These are phyloP conservation scores for Etheostoma perlongum DNA, from an alignment of 2,797 vertebrate species.

Conservation along the genomic window DNA sequence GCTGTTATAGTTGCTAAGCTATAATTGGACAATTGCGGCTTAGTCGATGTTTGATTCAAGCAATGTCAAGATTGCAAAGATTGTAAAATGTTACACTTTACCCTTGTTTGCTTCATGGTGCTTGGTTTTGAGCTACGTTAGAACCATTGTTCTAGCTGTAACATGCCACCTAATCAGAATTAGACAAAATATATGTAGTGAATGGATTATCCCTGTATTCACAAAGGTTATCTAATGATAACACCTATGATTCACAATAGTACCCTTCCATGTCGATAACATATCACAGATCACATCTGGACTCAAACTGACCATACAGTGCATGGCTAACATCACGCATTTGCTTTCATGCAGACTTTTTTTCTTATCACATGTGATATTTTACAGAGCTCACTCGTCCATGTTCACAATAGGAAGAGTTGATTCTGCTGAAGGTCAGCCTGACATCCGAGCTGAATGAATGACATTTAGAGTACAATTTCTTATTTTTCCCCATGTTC, in stretches of 20 bases:
- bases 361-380: conserved; percentile 87
- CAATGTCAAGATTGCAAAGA: neutral
- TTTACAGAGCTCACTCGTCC: conserved; percentile 84
- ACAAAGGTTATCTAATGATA: conserved; percentile 38
- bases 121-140: neutral
- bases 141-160: neutral
- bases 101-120: neutral
- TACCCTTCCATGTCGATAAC: conserved; percentile 41
- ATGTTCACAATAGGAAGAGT: conserved; percentile 86
- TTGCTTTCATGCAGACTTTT: conserved; percentile 77
- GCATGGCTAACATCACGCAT: conserved; percentile 44
- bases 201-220: neutral
- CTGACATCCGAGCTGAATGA: conserved; percentile 85
- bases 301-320: conserved; percentile 30
- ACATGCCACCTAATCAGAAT: neutral
- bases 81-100: neutral
- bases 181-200: neutral
- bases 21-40: neutral
- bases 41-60: neutral
- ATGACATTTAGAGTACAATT: conserved; percentile 91
- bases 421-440: conserved; percentile 91
- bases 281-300: conserved; percentile 37
- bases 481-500: conserved; percentile 83
- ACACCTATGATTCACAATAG: conserved; percentile 5
- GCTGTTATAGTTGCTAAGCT: neutral